Evolutionary conservation across 2,888 invertebrate genomes (phyloP), one percentile per base, ranked within the genome.

Genomic region (Patella caerulea): DNA sequence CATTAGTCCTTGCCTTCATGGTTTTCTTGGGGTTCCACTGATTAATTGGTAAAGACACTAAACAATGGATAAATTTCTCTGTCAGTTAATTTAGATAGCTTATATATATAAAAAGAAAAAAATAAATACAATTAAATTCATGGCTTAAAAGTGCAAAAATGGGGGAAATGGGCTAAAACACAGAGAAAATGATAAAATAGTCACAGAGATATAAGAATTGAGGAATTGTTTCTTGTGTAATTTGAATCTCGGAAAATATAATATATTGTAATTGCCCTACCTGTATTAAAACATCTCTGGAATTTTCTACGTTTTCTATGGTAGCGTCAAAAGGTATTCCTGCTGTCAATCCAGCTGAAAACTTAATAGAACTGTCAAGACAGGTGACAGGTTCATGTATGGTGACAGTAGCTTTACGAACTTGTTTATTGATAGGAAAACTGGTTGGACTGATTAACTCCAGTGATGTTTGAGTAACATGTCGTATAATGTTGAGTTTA

Each of bases 281-380:
- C 93, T 96, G 95, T 82, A 98, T 94, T 81, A 97, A 94, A 86
- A 98, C 93, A 79, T 95, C 94, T 73, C 93, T 93, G 0, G 95
- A 94, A 88, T 95, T 94, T 59, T 94, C 94, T 77, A 98, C 93
- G 92, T 97, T 95, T 83, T 94, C 93, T 82, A 98, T 94, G 90
- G 96, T 96, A 0, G 97, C 97, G 88, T 97, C 96, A 78, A 98
- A 93, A 17, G 95, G 95, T 65, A 98, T 94, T 56, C 96, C 96
- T 80, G 97, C 94, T 74, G 98, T 95, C 4, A 98, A 94, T 0
- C 98, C 98, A 0, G 98, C 97, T 56, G 97, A 97, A 90, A 98
- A 97, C 89, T 97, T 97, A 78, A 97, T 93, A 3, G 96, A 95
- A 74, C 94, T 94, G 85, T 96, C 96, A 17, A 74, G 24, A 90